Evolutionary conservation across 2,888 invertebrate genomes (phyloP), one percentile per base, ranked within the genome.

Genomic region (Margaritifera margaritifera): DNA sequence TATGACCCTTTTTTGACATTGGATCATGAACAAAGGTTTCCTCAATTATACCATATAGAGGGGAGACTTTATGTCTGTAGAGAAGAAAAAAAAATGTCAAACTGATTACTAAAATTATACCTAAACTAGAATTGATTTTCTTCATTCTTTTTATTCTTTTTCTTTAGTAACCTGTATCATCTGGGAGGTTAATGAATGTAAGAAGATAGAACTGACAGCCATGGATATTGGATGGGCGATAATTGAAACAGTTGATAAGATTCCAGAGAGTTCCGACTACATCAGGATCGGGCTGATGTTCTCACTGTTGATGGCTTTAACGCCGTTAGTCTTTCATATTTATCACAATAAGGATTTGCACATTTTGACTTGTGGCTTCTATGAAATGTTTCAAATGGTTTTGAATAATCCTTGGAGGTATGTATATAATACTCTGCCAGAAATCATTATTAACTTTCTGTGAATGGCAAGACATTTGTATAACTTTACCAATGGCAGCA

Each of bases 191-290:
- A 93, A 94, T 11, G 96, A 97, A 74, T 94, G 95, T 31, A 95
- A 97, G 86, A 97, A 98, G 88, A 95, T 96, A 0, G 96, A 98
- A 89, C 92, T 98, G 78, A 96, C 97, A 0, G 96, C 97, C 4
- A 92, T 98, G 71, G 98, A 98, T 90, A 97, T 98, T 83, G 96
- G 96, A 87, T 96, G 96, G 84, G 94, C 94, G 76, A 97, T 98
- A 84, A 97, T 98, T 78, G 94, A 95, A 79, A 94, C 95, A 80
- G 97, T 97, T 4, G 97, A 97, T 69, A 92, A 93, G 25, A 93
- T 94, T 91, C 93, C 94, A 1, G 94, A 95, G 87, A 93, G 93
- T 79, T 93, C 93, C 84, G 95, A 95, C 90, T 95, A 95, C 87
- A 93, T 95, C 80, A 93, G 94, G 84, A 86, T 91, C 67, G 91